Percentiles rank a stretch among this genome's conserved stretches.
Evolutionary conservation across 2,797 vertebrate species (phyloP).

Genomic region (Lindbergichthys nudifrons): DNA sequence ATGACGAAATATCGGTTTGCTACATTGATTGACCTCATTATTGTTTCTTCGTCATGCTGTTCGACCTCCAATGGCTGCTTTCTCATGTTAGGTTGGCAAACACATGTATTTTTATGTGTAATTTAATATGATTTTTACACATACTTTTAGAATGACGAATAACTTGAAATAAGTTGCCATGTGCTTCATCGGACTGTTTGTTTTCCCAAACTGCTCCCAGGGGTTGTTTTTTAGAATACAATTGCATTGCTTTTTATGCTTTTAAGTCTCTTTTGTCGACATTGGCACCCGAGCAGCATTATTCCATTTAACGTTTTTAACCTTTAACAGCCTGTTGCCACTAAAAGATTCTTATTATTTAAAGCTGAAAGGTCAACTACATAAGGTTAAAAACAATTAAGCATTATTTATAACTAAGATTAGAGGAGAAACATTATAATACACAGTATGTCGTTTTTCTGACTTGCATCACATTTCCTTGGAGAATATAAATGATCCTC

Average conservation of each 20-base stretch:
- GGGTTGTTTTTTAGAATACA: neutral
- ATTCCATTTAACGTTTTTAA: constrained; percentile 1
- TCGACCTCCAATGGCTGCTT: constrained; percentile 16
- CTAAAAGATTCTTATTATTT: neutral
- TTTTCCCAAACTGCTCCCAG: neutral
- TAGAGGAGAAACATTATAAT: neutral
- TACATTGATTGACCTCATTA: constrained; percentile 29
- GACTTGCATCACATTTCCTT: constrained; percentile 20
- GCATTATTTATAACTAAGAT: neutral
- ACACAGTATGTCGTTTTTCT: neutral
- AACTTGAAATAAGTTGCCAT: neutral
- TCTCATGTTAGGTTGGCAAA: neutral
- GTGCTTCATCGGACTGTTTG: neutral
- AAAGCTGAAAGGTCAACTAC: neutral
- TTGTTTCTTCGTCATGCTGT: constrained; percentile 9
- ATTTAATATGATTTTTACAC: neutral
- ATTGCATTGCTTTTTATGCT: neutral
- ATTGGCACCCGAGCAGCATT: neutral
- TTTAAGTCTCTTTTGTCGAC: neutral
- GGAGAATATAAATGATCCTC: constrained; percentile 25
- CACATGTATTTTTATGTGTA: neutral
- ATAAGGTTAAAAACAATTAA: neutral
- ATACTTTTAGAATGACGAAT: neutral
- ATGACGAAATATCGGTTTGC: constrained; percentile 43
- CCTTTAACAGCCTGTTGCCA: neutral